Conservation (phyloP, 2,797 vertebrate genomes). For the Telmatherina bonti region DNA sequence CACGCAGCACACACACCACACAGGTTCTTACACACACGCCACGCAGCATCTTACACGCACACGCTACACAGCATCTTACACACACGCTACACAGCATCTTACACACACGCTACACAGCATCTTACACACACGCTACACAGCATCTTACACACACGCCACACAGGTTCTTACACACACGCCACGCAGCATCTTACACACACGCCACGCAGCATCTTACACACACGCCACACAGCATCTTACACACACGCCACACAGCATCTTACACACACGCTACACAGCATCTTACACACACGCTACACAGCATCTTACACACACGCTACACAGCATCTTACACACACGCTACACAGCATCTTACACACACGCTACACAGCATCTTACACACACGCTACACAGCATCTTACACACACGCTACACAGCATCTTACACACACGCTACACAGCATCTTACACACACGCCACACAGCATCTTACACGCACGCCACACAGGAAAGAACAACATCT, state of each 20-base stretch:
- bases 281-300: not conserved
- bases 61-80: too few relatives aligned
- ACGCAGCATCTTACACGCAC: not conserved
- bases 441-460: not conserved
- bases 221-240: not conserved
- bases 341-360: too few relatives aligned
- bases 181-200: not conserved
- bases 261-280: not conserved
- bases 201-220: too few relatives aligned
- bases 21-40: not conserved
- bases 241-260: not conserved
- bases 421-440: not conserved
- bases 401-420: not conserved
- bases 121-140: not conserved
- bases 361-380: not conserved
- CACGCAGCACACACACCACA: conserved; percentile 1
- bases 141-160: conserved; percentile 1
- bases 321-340: not conserved
- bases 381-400: not conserved
- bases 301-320: not conserved
- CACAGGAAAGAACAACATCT: conserved; percentile 24
- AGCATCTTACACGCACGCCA: not conserved
- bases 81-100: not conserved
- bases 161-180: not conserved
- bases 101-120: not conserved